These are phyloP conservation scores for Blastobasis adustella DNA, from an alignment of 2,888 invertebrate genomes.

Conservation along the genomic window DNA sequence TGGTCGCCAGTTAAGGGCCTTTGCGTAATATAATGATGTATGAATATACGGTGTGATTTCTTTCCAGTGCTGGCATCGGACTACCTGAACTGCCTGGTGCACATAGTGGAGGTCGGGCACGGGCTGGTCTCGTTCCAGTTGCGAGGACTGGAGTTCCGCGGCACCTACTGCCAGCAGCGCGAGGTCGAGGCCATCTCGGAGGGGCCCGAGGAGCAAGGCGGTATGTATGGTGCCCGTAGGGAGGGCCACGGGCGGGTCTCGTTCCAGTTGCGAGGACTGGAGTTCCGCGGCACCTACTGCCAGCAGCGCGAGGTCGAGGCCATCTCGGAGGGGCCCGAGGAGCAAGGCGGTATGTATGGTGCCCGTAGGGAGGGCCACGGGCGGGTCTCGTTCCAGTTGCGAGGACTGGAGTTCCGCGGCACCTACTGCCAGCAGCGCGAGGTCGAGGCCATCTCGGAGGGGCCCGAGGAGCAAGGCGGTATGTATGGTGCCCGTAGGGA, in stretches of 20 bases:
- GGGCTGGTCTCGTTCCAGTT: constrained; percentile 98
- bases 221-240: no score
- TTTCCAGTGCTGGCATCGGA: constrained; percentile 94
- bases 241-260: constrained; percentile 98
- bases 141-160: constrained; percentile 96
- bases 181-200: constrained; percentile 99
- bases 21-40: background rate
- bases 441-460: constrained; percentile 98
- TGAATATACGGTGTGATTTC: constrained; percentile 1
- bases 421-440: constrained; percentile 99
- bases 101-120: constrained; percentile 98
- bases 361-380: no score
- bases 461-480: constrained; percentile 96
- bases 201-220: constrained; percentile 96
- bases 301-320: constrained; percentile 99
- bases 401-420: constrained; percentile 97
- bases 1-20: background rate
- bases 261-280: constrained; percentile 97
- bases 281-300: constrained; percentile 99
- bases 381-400: constrained; percentile 96
- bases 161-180: constrained; percentile 99
- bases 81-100: constrained; percentile 97
- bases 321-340: constrained; percentile 97
- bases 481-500: no score
- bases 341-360: constrained; percentile 92